Conservation (phyloP, 2,888 invertebrate species). For the Aleiodes testaceus region DNA sequence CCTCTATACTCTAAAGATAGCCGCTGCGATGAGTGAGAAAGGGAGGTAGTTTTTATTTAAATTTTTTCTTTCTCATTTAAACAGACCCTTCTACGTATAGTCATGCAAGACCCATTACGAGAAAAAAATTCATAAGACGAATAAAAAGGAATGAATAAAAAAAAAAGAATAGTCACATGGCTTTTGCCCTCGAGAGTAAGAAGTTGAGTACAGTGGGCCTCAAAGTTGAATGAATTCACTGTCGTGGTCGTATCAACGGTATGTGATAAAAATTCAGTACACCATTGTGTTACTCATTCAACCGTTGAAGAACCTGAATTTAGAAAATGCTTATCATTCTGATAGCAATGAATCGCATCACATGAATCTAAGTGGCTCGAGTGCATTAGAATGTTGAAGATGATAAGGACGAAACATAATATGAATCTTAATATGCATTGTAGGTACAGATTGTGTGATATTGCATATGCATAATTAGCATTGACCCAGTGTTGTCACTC, state of each 20-base stretch:
- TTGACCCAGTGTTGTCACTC: constrained; percentile 27
- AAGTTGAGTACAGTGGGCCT: constrained; percentile 26
- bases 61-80: constrained; percentile 14
- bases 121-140: constrained; percentile 1
- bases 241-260: constrained; percentile 23
- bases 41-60: constrained; percentile 14
- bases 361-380: constrained; percentile 1
- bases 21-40: constrained; percentile 16
- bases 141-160: constrained; percentile 6
- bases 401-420: background rate
- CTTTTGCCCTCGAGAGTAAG: constrained; percentile 45
- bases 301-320: constrained; percentile 8
- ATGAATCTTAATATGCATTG: background rate
- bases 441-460: background rate
- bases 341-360: constrained; percentile 17
- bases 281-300: constrained; percentile 17
- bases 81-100: constrained; percentile 30
- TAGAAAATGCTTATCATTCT: background rate
- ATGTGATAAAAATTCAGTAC: constrained; percentile 20
- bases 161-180: constrained; percentile 42
- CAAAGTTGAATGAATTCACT: constrained; percentile 47
- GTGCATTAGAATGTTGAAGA: constrained; percentile 1
- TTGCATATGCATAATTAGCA: constrained; percentile 10
- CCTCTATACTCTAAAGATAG: constrained; percentile 45
- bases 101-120: constrained; percentile 4